Conservation (phyloP, 2,888 invertebrate genomes). For the Sericinus montela region DNA sequence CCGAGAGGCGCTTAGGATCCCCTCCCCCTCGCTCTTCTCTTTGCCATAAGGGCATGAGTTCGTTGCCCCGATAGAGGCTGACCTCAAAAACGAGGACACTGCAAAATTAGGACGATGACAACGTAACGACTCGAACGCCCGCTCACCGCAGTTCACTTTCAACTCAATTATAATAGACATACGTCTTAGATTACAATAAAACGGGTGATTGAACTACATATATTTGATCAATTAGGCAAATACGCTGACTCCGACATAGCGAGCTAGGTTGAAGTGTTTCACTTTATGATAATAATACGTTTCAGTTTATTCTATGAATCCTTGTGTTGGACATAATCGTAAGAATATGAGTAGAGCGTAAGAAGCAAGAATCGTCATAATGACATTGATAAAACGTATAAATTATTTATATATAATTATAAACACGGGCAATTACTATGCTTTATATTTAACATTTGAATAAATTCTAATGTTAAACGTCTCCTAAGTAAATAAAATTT, state of each 20-base stretch:
- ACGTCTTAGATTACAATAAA: conserved; percentile 37
- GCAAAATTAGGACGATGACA: conserved; percentile 80
- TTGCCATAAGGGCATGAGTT: conserved; percentile 78
- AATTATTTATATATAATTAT: too few species aligned
- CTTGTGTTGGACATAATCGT: neutral
- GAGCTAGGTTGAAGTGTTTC: conserved; percentile 68
- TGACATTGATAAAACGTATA: too few species aligned
- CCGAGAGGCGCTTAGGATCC: conserved; percentile 35
- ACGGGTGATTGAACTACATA: conserved; percentile 59
- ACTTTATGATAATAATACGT: conserved; percentile 58
- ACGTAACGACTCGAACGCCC: conserved; percentile 72
- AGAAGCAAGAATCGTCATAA: too few species aligned
- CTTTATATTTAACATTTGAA: too few species aligned
- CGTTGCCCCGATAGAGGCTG: conserved; percentile 80
- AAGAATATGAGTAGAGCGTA: conserved; percentile 5
- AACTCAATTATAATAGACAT: conserved; percentile 35
- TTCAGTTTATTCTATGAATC: conserved; percentile 44
- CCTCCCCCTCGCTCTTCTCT: conserved; percentile 47
- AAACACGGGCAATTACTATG: too few species aligned
- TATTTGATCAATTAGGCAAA: conserved; percentile 79
- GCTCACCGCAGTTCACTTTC: conserved; percentile 43
- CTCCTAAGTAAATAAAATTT: too few species aligned
- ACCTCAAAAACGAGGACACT: conserved; percentile 87
- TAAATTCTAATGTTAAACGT: too few species aligned
- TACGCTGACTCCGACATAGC: conserved; percentile 72